Evolutionary conservation across 2,797 vertebrate genomes (phyloP).

Genomic region (Onychomys torridus): DNA sequence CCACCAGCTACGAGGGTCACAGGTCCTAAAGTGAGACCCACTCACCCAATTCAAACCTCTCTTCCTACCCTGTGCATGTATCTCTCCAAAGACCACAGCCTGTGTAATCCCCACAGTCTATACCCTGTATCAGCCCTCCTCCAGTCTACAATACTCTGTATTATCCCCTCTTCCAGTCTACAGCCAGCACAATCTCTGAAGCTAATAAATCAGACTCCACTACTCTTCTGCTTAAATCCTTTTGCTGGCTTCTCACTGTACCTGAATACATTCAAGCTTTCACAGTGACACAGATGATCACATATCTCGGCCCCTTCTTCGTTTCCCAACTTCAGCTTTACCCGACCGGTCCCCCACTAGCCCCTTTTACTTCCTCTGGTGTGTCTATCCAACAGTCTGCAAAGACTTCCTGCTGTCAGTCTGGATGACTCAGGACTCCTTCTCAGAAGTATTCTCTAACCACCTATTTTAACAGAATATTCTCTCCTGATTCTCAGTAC

Average conservation of each 20-base stretch:
- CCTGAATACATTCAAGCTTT: background rate
- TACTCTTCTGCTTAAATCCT: constrained; percentile 6
- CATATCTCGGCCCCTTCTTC: background rate
- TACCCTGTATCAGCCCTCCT: fast-evolving
- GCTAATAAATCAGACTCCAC: background rate
- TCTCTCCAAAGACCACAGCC: background rate
- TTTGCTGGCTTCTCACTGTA: background rate
- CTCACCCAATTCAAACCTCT: background rate
- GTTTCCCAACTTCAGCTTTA: background rate
- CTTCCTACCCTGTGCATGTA: background rate
- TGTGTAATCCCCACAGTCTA: background rate
- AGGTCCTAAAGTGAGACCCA: background rate
- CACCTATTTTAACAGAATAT: background rate
- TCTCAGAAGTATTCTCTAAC: constrained; percentile 24
- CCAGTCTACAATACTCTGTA: background rate
- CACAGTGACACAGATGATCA: background rate
- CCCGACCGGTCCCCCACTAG: background rate
- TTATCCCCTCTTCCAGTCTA: background rate
- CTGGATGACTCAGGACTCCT: background rate
- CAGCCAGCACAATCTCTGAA: background rate
- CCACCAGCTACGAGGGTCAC: background rate
- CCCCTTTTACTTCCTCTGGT: background rate
- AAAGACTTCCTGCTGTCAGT: background rate
- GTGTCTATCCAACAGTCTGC: background rate
- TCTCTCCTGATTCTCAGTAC: background rate